Evolutionary conservation across 1,140 invertebrate genomes (phyloP).

Genomic region (Drosophila bipectinata): DNA sequence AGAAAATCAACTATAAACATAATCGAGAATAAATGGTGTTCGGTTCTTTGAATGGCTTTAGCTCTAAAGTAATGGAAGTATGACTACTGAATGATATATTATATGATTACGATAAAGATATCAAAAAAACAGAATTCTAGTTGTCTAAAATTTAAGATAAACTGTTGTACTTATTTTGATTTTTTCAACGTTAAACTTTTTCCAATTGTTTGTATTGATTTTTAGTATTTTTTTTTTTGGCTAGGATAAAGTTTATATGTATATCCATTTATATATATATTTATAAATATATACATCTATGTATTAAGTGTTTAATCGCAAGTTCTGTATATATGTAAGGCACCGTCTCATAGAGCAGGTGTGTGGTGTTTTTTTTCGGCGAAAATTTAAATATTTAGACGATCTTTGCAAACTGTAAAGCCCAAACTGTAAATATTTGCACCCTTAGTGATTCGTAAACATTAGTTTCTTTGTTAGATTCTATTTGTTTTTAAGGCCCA

Average conservation of each 20-base stretch:
- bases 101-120: slow-evolving; percentile 24
- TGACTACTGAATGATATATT: slow-evolving; percentile 18
- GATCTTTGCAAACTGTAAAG: slow-evolving; percentile 27
- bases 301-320: slow-evolving; percentile 35
- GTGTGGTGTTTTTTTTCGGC: slow-evolving; percentile 2
- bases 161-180: neutral
- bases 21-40: slow-evolving; percentile 52
- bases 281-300: slow-evolving; percentile 15
- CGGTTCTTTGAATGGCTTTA: slow-evolving; percentile 57
- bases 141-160: slow-evolving; percentile 22
- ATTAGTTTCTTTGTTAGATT: slow-evolving; percentile 37
- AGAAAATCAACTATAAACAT: slow-evolving; percentile 27
- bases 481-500: slow-evolving; percentile 17
- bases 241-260: slow-evolving; percentile 28
- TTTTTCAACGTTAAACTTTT: neutral
- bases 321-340: slow-evolving; percentile 52
- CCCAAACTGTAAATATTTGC: slow-evolving; percentile 59
- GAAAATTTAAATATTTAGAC: slow-evolving; percentile 25
- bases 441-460: slow-evolving; percentile 45
- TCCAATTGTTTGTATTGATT: neutral
- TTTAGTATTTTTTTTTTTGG: slow-evolving; percentile 10
- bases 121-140: slow-evolving; percentile 19
- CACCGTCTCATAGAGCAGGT: slow-evolving; percentile 55
- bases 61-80: slow-evolving; percentile 52
- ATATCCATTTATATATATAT: slow-evolving; percentile 21